Evolutionary conservation across 2,888 invertebrate species (phyloP).

Genomic region (Geophilus truncorum): DNA sequence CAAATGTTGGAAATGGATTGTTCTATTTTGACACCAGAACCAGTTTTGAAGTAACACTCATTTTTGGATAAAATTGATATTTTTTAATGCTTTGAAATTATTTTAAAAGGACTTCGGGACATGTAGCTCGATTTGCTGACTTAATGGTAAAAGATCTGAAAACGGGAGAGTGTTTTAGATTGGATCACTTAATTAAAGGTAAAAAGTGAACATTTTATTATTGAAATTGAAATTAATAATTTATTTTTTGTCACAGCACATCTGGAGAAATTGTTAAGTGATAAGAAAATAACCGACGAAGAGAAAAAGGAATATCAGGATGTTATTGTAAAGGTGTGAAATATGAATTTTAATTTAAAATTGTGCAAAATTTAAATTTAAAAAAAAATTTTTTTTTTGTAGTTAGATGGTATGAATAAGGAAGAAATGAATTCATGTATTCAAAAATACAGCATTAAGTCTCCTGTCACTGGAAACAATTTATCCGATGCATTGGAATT

Average conservation of each 20-base stretch:
- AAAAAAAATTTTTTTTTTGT: conserved; percentile 30
- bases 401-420: conserved; percentile 85
- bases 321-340: conserved; percentile 63
- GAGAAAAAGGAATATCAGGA: conserved; percentile 69
- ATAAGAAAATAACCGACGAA: conserved; percentile 72
- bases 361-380: too few species aligned
- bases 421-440: conserved; percentile 82
- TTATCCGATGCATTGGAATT: conserved; percentile 93
- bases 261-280: conserved; percentile 71
- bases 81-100: neutral
- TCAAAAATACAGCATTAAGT: conserved; percentile 83
- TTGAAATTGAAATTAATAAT: neutral
- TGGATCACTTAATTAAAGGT: conserved; percentile 96
- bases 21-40: conserved; percentile 93
- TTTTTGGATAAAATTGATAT: neutral
- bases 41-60: conserved; percentile 71
- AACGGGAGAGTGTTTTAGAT: conserved; percentile 93
- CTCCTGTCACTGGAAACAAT: conserved; percentile 91
- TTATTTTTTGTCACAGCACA: conserved; percentile 78
- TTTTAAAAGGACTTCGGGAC: conserved; percentile 81
- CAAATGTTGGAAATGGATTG: conserved; percentile 99
- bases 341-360: neutral
- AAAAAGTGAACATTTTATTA: conserved; percentile 43
- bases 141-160: conserved; percentile 97
- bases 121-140: conserved; percentile 98